Evolutionary conservation across 2,888 invertebrate genomes (phyloP).

Genomic region (Resseliella maxima): DNA sequence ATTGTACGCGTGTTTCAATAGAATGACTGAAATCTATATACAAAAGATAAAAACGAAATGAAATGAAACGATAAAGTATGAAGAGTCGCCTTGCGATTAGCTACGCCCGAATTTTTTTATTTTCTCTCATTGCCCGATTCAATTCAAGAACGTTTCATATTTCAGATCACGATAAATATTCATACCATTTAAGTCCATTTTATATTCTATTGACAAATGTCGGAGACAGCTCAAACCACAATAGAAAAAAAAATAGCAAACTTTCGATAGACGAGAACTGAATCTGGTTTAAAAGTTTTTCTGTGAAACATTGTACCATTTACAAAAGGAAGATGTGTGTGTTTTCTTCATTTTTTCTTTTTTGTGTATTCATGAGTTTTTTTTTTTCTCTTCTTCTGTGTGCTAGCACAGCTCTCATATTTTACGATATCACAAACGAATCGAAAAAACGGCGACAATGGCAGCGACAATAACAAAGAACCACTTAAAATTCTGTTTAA

Average conservation of each 20-base stretch:
- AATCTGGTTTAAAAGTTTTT: slow-evolving; percentile 6
- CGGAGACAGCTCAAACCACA: slow-evolving; percentile 8
- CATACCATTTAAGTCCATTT: slow-evolving; percentile 43
- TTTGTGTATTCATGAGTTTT: background rate
- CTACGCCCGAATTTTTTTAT: slow-evolving; percentile 16
- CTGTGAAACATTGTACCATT: background rate
- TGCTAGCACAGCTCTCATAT: background rate
- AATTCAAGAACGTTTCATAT: slow-evolving; percentile 32
- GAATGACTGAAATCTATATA: background rate
- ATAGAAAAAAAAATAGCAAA: background rate
- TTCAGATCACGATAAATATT: slow-evolving; percentile 33
- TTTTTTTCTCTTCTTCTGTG: background rate
- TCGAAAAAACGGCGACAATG: background rate
- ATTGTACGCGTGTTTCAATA: slow-evolving; percentile 23
- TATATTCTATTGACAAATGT: slow-evolving; percentile 6
- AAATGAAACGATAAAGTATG: background rate
- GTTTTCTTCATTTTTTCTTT: background rate
- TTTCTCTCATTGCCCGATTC: background rate
- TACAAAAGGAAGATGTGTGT: background rate
- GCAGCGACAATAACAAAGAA: slow-evolving; percentile 47
- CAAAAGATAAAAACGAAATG: background rate
- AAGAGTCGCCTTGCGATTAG: slow-evolving; percentile 14
- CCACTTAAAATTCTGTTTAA: slow-evolving; percentile 53
- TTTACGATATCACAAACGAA: slow-evolving; percentile 17
- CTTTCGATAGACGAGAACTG: background rate